phyloP scores from a whole-genome alignment of 2,113 vertebrate species.

The Chaetodon auriga region DNA sequence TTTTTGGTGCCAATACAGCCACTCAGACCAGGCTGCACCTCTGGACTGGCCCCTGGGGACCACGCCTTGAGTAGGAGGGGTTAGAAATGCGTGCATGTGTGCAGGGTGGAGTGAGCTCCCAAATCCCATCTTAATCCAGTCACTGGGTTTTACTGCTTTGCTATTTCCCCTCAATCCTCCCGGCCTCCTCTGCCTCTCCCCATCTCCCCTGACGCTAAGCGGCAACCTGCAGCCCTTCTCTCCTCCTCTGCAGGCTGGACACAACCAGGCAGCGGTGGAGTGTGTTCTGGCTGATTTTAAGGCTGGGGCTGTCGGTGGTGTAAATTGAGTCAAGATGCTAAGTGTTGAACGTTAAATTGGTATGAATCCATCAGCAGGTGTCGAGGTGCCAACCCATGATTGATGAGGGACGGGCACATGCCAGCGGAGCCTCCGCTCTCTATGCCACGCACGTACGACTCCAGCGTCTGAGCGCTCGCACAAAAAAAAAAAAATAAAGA shows the following conservation, averaged over 20 bases:
- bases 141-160: constrained; percentile 40
- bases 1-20: constrained; percentile 50
- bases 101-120: constrained; percentile 52
- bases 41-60: constrained; percentile 45
- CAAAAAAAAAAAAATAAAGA: not conserved
- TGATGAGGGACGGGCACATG: constrained; percentile 73
- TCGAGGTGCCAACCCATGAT: constrained; percentile 73
- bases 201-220: not conserved
- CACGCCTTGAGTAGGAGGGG: not conserved
- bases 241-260: constrained; percentile 11
- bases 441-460: constrained; percentile 42
- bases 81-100: constrained; percentile 25
- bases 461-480: not conserved
- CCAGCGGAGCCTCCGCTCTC: constrained; percentile 67
- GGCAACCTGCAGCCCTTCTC: not conserved
- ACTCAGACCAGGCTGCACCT: constrained; percentile 50
- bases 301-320: constrained; percentile 34
- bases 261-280: constrained; percentile 11
- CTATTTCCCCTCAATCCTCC: constrained; percentile 8
- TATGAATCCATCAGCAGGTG: constrained; percentile 82
- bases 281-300: constrained; percentile 35
- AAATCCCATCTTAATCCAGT: constrained; percentile 73
- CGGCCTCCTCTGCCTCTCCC: not conserved
- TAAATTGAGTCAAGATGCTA: constrained; percentile 82
- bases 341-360: constrained; percentile 81